Percentiles rank a stretch among this genome's conserved stretches.
phyloP scores from a whole-genome alignment of 2,797 vertebrate species.

The Mormyrus hasselquistii region DNA sequence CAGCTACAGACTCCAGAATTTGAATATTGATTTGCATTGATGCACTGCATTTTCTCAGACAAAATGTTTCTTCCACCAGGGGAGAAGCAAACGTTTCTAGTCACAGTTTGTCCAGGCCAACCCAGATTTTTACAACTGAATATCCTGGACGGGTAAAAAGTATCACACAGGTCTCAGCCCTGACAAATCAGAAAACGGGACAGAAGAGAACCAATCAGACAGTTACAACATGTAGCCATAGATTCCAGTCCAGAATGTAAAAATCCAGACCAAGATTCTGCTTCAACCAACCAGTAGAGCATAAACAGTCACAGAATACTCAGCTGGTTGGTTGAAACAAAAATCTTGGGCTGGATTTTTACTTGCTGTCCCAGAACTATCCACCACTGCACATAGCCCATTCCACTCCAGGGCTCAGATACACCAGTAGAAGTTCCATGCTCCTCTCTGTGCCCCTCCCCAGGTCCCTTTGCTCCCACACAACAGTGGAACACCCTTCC shows the following conservation, averaged over 20 bases:
- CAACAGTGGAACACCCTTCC: neutral
- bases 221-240: neutral
- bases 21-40: conserved; percentile 22
- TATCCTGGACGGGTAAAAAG: neutral
- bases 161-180: neutral
- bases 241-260: neutral
- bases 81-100: neutral
- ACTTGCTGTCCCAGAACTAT: neutral
- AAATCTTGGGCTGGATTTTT: neutral
- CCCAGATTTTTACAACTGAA: neutral
- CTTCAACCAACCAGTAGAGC: neutral
- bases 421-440: neutral
- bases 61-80: neutral
- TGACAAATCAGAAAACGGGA: neutral
- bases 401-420: neutral
- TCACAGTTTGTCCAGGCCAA: neutral
- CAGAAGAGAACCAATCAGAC: neutral
- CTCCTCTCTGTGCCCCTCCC: neutral
- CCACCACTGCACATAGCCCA: neutral
- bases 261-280: neutral
- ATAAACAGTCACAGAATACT: neutral
- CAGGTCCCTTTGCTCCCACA: neutral
- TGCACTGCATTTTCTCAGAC: too few species aligned
- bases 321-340: neutral
- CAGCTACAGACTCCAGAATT: conserved; percentile 2